Base-by-base conservation (phyloP, 2,113 vertebrate genomes). In the Larimichthys polyactis region DNA sequence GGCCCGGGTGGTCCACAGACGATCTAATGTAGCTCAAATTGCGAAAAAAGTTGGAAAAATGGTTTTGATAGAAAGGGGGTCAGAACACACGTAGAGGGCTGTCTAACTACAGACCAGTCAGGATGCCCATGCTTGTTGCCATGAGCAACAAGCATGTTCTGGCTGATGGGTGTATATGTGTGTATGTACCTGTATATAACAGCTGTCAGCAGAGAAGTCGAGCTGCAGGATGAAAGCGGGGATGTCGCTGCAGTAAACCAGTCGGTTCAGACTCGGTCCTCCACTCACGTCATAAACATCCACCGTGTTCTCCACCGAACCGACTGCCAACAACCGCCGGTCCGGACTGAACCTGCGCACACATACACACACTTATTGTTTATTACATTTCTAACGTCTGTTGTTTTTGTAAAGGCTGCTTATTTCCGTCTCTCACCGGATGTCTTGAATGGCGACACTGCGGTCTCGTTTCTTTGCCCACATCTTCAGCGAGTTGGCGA, bases 381-480 rank as follows among this genome's bases (percentile, higher is more conserved):
- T 36, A 36, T 36, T 36, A 36, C 36, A 36, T 36, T 36, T 36
- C 36, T 36, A 36, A 36, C 22, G 2, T 55, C 54, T 20, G 8
- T 11, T 22, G 4, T 55, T 1, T 55, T 16, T 5, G 5, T 51
- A 12, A 51, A 3, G 16, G 11, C 17, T 11, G 4, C 12, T 24
- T 55, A 3, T 22, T 11, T 54, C 11, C 3, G 8, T 11, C 19
- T 11, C 59, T 4, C 55, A 99, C 98, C 98, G 96, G 93, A 98
- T 96, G 85, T 99, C 98, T 92, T 98, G 97, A 63, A 99, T 95
- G 29, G 96, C 95, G 46, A 95, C 96, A 51, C 96, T 99, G 82
- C 98, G 96, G 88, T 99, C 98, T 22, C 98, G 87, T 77, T 99
- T 99, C 85, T 99, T 99, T 22, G 97, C 96, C 98, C 98, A 99